Base-by-base conservation (phyloP, 2,888 invertebrate genomes). In the Dicyrtoma fusca region DNA sequence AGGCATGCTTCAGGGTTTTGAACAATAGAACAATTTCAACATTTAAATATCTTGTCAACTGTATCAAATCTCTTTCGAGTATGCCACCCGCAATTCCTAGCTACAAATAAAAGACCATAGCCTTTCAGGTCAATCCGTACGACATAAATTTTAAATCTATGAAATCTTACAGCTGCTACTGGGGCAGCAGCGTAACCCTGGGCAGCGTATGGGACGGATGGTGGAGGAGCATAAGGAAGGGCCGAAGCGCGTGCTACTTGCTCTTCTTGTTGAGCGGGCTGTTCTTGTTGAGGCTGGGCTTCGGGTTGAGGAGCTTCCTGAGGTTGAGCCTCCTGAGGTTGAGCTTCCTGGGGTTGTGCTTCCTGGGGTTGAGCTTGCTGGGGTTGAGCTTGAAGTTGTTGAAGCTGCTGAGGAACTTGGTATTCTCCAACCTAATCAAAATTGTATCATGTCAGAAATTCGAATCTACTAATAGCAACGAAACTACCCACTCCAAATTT, bases 161-260 rank as follows among this genome's bases (percentile, higher is more conserved):
- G 26, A 59, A 26, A 21, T 17, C 49, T 51, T 49, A 65, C 49
- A n/a, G 65, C 49, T n/a, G 59, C 26, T 13, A 23, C 21, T 59
- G 25, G 59, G 26, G 59, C 2, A 49, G 65, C 23, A 23, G 25
- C 65, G 13, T 34, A 47, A n/a, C 23, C 47, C 23, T 65, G n/a
- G 59, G 21, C 23, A 44, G 42, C 47, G 13, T 70, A 63, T 10
- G 64, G 83, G 44, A 84, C 82, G 3, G 82, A 82, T 73, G 82
- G 82, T 17, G 83, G 82, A n/a, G 82, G 77, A 0, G 83, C 82
- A 66, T 82, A 83, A 17, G 82, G 82, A 19, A 57, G 62, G 53
- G 42, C 82, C 62, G 82, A 82, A 21, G 82, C 77, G 53, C 82
- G 82, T 1, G 44, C 51, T 55, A 62, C 63, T 23, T 72, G 72